phyloP scores from a whole-genome alignment of 2,797 vertebrate species.

The Molothrus aeneus region DNA sequence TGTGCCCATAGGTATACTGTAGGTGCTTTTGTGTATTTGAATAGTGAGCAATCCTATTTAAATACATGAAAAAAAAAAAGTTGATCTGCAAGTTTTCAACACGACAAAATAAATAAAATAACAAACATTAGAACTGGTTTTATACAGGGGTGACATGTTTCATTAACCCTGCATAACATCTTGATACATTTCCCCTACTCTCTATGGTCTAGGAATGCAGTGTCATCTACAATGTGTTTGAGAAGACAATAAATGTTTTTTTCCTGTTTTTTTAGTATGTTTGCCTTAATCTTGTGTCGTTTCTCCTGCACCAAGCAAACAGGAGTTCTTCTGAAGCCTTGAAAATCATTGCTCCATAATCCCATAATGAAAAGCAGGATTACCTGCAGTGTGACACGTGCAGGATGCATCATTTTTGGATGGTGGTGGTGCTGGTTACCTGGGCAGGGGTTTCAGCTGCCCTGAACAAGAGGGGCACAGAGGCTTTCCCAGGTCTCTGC shows the following conservation, averaged over 20 bases:
- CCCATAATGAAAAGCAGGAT: slow-evolving; percentile 28
- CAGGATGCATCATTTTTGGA: neutral
- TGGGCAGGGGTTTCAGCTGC: neutral
- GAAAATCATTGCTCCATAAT: neutral
- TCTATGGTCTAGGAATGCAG: neutral
- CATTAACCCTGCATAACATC: neutral
- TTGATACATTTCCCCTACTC: neutral
- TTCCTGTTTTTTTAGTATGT: neutral
- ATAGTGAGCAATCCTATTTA: neutral
- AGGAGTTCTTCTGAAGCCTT: neutral
- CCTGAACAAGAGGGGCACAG: neutral
- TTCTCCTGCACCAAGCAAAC: rapidly evolving
- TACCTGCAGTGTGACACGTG: neutral
- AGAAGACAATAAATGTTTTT: neutral
- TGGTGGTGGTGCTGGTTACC: rapidly evolving
- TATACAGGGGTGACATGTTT: neutral
- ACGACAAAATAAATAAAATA: neutral
- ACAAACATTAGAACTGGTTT: neutral
- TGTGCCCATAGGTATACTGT: rapidly evolving
- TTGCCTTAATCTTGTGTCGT: neutral
- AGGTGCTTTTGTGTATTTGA: rapidly evolving
- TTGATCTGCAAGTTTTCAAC: neutral
- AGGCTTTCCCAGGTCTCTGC: neutral
- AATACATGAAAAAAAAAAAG: neutral
- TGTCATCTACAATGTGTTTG: neutral